Percentiles rank a stretch among this genome's conserved stretches.
These are phyloP conservation scores for Lethrus apterus DNA, from an alignment of 1,140 invertebrate species.

Conservation along the genomic window DNA sequence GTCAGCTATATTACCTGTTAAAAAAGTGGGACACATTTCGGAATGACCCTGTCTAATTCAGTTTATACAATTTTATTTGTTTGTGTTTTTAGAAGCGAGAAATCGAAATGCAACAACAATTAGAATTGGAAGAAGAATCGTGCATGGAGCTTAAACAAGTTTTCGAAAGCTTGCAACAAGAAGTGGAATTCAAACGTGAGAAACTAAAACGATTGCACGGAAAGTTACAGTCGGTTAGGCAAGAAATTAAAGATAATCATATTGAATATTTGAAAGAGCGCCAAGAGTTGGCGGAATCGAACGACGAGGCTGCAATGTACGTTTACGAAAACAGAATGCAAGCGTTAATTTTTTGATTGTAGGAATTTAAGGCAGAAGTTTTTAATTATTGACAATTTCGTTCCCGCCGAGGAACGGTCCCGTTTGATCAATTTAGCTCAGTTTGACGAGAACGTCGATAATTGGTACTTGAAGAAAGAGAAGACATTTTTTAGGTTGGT, in stretches of 20 bases:
- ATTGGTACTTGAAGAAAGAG: slow-evolving; percentile 55
- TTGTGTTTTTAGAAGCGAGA: slow-evolving; percentile 49
- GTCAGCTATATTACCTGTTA: no score
- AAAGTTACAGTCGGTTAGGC: slow-evolving; percentile 46
- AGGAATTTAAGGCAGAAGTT: slow-evolving; percentile 69
- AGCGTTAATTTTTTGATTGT: no score
- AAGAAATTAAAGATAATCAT: slow-evolving; percentile 39
- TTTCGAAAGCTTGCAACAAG: slow-evolving; percentile 80
- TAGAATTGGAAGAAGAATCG: slow-evolving; percentile 83
- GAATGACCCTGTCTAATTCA: no score
- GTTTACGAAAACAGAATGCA: slow-evolving; percentile 8
- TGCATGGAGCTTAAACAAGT: slow-evolving; percentile 78
- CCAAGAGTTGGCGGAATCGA: slow-evolving; percentile 75
- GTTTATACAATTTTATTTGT: no score
- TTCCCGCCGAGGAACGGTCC: slow-evolving; percentile 82
- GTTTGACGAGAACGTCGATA: slow-evolving; percentile 85
- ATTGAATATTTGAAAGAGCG: slow-evolving; percentile 44
- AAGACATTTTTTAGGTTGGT: slow-evolving; percentile 26
- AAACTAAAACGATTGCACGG: slow-evolving; percentile 63
- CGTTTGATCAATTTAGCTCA: slow-evolving; percentile 69
- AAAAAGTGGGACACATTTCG: no score
- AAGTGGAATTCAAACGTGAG: slow-evolving; percentile 87
- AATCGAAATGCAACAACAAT: slow-evolving; percentile 77
- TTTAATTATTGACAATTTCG: slow-evolving; percentile 94
- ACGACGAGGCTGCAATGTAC: slow-evolving; percentile 67